These are phyloP conservation scores for Hyla sarda DNA, from an alignment of 2,113 vertebrate species.

Conservation along the genomic window DNA sequence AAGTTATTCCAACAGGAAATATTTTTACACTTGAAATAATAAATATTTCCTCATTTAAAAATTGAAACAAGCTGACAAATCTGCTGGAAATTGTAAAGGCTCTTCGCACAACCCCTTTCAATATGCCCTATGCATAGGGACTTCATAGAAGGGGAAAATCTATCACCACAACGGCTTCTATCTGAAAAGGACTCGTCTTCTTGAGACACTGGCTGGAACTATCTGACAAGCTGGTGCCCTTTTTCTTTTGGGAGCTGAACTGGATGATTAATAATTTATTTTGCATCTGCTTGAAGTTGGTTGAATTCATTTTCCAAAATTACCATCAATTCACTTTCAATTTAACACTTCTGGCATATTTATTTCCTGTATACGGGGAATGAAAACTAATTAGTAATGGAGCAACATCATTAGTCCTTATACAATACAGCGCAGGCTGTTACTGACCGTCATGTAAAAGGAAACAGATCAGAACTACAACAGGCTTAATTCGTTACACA, in stretches of 20 bases:
- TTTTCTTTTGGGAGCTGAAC: neutral
- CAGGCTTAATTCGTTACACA: no score
- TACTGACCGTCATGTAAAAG: no score
- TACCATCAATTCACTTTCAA: no score
- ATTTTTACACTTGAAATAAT: neutral
- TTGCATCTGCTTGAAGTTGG: neutral
- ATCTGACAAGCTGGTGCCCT: no score
- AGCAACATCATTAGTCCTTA: no score
- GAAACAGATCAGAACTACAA: no score
- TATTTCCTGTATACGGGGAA: neutral
- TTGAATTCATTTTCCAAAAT: neutral
- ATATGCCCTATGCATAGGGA: neutral
- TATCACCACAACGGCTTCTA: no score
- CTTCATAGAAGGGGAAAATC: neutral
- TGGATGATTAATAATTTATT: neutral
- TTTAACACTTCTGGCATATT: neutral
- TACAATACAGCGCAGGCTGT: no score
- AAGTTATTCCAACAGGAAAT: neutral
- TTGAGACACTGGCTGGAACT: neutral
- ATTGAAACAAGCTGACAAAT: neutral
- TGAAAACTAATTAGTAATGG: neutral
- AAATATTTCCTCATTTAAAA: neutral
- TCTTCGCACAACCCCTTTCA: neutral
- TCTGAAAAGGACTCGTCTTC: neutral
- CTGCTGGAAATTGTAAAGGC: neutral